Conservation (phyloP, 2,113 vertebrate species). For the Hippocampus mohnikei region DNA sequence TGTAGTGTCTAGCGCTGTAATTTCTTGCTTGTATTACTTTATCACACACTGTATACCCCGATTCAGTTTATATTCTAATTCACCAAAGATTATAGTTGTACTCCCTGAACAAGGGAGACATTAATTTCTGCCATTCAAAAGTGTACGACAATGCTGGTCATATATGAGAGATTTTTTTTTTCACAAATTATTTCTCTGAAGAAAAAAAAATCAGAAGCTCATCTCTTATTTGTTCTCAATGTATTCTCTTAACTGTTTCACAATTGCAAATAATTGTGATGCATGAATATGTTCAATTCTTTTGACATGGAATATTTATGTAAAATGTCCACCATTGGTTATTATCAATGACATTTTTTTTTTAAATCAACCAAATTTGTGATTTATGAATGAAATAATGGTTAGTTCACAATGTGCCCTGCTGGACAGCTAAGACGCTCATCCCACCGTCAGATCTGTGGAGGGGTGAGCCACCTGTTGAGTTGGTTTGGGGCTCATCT, state of each 20-base stretch:
- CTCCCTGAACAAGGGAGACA: background rate
- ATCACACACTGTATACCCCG: too few species aligned
- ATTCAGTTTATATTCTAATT: background rate
- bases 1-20: conserved; percentile 7
- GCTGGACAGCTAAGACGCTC: background rate
- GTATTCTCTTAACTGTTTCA: background rate
- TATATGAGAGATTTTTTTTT: too few species aligned
- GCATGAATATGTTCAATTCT: too few species aligned
- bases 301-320: too few species aligned
- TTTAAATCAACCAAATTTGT: background rate
- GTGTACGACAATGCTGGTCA: background rate
- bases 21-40: conserved; percentile 3
- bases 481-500: background rate
- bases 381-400: background rate
- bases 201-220: too few species aligned
- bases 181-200: too few species aligned
- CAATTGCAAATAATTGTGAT: too few species aligned
- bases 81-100: background rate
- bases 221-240: too few species aligned
- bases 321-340: too few species aligned
- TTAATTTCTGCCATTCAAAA: background rate
- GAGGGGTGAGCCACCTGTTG: conserved; percentile 10
- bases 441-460: background rate
- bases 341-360: background rate
- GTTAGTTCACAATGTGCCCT: background rate